Percentiles rank a stretch among this genome's conserved stretches.
Evolutionary conservation across 2,888 invertebrate genomes (phyloP).

Genomic region (Drosophila monieri): DNA sequence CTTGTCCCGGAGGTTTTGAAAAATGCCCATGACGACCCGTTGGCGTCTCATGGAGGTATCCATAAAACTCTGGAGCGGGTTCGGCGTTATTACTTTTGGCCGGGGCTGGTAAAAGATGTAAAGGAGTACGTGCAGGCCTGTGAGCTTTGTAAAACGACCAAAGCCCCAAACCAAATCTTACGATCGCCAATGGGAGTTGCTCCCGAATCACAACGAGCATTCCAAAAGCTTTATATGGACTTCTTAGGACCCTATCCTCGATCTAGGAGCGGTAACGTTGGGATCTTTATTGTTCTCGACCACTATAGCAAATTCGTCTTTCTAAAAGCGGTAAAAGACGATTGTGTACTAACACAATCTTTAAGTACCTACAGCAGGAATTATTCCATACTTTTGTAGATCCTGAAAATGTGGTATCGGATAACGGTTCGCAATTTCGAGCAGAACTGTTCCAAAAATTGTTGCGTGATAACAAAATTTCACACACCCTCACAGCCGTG

Average conservation of each 20-base stretch:
- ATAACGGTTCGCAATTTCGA: not conserved
- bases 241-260: not conserved
- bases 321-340: not conserved
- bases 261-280: not conserved
- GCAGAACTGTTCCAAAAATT: not conserved
- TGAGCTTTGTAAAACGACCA: not conserved
- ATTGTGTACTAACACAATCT: not conserved
- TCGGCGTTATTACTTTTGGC: not conserved
- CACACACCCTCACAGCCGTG: constrained; percentile 1
- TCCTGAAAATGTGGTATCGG: not conserved
- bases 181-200: not conserved
- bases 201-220: not conserved
- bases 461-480: not conserved
- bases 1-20: too few relatives aligned
- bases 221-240: not conserved
- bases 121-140: not conserved
- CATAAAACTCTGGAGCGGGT: too few relatives aligned
- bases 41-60: too few relatives aligned
- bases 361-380: not conserved
- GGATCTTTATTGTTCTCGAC: not conserved
- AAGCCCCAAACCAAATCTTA: not conserved
- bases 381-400: constrained; percentile 4
- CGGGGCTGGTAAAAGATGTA: not conserved
- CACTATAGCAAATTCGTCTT: not conserved
- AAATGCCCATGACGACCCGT: too few relatives aligned